phyloP scores from a whole-genome alignment of 1,140 invertebrate genomes.

The Rhynchophorus ferrugineus region DNA sequence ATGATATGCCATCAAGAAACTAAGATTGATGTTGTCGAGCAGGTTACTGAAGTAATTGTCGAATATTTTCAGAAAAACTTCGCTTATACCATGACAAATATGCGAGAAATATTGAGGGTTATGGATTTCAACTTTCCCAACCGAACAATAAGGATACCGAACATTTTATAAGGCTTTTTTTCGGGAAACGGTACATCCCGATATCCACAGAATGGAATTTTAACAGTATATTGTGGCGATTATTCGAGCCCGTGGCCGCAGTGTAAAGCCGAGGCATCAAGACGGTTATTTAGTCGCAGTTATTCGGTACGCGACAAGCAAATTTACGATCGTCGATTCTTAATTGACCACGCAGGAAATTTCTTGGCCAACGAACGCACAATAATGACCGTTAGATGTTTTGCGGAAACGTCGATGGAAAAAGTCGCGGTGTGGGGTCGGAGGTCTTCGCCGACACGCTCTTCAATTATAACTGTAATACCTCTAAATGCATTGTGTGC shows the following conservation, averaged over 20 bases:
- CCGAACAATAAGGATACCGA: too few relatives aligned
- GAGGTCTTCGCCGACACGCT: neutral
- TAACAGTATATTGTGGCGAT: neutral
- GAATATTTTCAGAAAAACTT: too few relatives aligned
- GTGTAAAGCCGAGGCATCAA: neutral
- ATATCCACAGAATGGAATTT: neutral
- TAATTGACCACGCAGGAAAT: neutral
- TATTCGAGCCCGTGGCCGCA: neutral
- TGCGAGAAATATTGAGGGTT: too few relatives aligned
- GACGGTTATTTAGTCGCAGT: neutral
- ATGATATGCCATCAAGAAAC: too few relatives aligned
- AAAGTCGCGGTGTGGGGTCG: neutral
- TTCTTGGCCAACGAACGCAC: neutral
- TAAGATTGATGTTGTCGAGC: too few relatives aligned
- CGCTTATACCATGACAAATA: too few relatives aligned
- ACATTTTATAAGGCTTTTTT: too few relatives aligned
- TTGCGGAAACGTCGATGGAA: neutral
- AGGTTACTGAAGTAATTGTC: too few relatives aligned
- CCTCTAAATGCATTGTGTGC: neutral
- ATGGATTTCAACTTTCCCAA: too few relatives aligned
- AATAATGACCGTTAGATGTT: neutral
- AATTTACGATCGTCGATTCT: neutral
- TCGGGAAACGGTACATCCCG: neutral
- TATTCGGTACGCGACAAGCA: neutral
- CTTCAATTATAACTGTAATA: neutral